Base-by-base conservation (phyloP, 1,140 invertebrate genomes). In the Ooceraea biroi region DNA sequence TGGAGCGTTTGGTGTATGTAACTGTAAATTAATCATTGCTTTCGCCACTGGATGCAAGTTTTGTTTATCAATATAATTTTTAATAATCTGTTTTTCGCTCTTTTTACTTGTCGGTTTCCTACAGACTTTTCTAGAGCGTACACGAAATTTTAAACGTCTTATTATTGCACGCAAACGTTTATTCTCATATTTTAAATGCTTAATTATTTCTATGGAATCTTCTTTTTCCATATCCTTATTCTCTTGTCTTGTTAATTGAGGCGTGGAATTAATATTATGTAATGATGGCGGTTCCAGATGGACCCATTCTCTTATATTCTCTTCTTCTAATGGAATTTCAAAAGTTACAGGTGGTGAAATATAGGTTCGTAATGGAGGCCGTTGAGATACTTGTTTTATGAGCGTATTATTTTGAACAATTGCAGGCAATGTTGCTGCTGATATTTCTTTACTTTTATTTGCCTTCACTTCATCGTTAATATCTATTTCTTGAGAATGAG, bases 1-100 rank as follows among this genome's bases (percentile, higher is more conserved):
- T 41, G 60, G 30, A n/a, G 60, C 60, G 1, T 63, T 14, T 63
- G 60, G 60, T 17, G 3, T 17, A 63, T 63, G 60, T n/a, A n/a
- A n/a, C n/a, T n/a, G n/a, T n/a, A n/a, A n/a, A n/a, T n/a, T n/a
- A n/a, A n/a, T n/a, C n/a, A n/a, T 36, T 63, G 17, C 30, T 10
- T 63, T 36, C 5, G 27, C 60, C 19, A 63, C 30, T 1, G 30
- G 60, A 63, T 63, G 60, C 17, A 63, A 36, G 27, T 60, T 30
- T 11, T 60, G 2, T 8, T 60, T 17, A 19, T 41, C 10, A 1
- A 63, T 41, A n/a, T 3, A 63, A 36, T 5, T 63, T 17, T 5
- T 63, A 17, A 63, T n/a, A 41, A 36, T 14, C 10, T 19, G 36
- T 41, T 41, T 41, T 2, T 19, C 41, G 17, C 3, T 63, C 4